Percentiles rank a stretch among this genome's conserved stretches.
Conservation (phyloP, 2,888 invertebrate species). For the Horisme vitalbata region DNA sequence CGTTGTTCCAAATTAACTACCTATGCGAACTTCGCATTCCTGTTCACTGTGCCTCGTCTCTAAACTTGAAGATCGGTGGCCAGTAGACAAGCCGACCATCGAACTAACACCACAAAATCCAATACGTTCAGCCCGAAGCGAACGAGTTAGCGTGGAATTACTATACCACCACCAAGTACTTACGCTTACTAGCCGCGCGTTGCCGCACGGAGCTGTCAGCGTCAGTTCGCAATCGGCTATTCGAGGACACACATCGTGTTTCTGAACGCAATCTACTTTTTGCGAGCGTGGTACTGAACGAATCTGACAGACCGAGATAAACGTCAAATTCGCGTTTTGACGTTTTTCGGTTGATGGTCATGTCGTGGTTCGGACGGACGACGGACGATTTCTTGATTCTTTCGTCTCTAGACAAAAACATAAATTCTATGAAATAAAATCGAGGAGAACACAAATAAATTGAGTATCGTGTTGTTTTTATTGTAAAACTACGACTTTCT, state of each 20-base stretch:
- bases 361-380: no score
- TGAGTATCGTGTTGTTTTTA: slow-evolving; percentile 1
- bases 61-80: slow-evolving; percentile 20
- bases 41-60: not conserved
- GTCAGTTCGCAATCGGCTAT: slow-evolving; percentile 65
- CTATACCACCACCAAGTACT: no score
- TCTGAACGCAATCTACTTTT: slow-evolving; percentile 45
- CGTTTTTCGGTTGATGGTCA: slow-evolving; percentile 37
- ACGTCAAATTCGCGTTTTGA: slow-evolving; percentile 51
- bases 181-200: no score
- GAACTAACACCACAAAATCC: no score
- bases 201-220: no score
- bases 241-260: slow-evolving; percentile 50
- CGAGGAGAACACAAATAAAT: slow-evolving; percentile 9
- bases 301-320: slow-evolving; percentile 33
- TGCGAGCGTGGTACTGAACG: not conserved
- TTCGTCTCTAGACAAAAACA: no score
- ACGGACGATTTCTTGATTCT: no score
- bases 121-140: no score
- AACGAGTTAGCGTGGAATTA: no score
- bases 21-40: not conserved
- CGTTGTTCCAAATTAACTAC: not conserved
- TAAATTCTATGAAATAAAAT: slow-evolving; percentile 17
- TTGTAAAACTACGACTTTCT: slow-evolving; percentile 1
- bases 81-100: slow-evolving; percentile 8